Evolutionary conservation across 1,140 invertebrate species (phyloP), one percentile per base, ranked within the genome.

Genomic region (Monochamus saltuarius): DNA sequence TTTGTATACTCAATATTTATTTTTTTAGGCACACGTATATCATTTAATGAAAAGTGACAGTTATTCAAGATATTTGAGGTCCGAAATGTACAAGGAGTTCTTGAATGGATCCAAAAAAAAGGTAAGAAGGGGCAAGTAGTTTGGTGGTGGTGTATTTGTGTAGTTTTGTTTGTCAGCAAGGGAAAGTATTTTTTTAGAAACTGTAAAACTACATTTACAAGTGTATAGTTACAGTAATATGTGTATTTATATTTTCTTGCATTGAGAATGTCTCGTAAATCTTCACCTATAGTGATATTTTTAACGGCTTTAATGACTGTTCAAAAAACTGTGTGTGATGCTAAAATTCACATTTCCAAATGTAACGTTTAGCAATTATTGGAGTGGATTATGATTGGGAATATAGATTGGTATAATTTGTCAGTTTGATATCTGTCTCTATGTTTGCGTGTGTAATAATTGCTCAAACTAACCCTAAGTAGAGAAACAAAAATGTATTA

Each of bases 11-110:
- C 4, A 13, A 47, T 29, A 3, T 6, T 3, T 13, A 7, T 22
- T 52, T 58, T 68, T 80, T 40, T 80, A 97, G 91, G 94, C 96
- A 7, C 97, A 99, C 79, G 95, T 99, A 29, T 99, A 98, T 80
- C 95, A 98, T 75, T 81, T 99, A 58, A 99, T 99, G 98, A 98
- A 98, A 75, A 97, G 92, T 70, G 98, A 99, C 78, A 97, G 92
- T 70, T 99, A 99, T 75, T 96, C 94, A 39, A 84, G 98, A 63
- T 99, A 98, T 77, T 82, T 99, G 54, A 87, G 97, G 49, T 99
- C 97, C 1, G 97, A 99, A 72, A 97, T 98, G 91, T 99, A 98
- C 79, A 98, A 97, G 85, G 95, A 99, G 69, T 96, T 92, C 78
- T 82, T 98, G 49, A 95, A 91, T 79, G 93, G 92, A 66, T 93